A percentile compares a stretch with the other conserved stretches of the same genome.
These are phyloP conservation scores for Drosophila burlai DNA, from an alignment of 1,140 invertebrate genomes.

Conservation along the genomic window DNA sequence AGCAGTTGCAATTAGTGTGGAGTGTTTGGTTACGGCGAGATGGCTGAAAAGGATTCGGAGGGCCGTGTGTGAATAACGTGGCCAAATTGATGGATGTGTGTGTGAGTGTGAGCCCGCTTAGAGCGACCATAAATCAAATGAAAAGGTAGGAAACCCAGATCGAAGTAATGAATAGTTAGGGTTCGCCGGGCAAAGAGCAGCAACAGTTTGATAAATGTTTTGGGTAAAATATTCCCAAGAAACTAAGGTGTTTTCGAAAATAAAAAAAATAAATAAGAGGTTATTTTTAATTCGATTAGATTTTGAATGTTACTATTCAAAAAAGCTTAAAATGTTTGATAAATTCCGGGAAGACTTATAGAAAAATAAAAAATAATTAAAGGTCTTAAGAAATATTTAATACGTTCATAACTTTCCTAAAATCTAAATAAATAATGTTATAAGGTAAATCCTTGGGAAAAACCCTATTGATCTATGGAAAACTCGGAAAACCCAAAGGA, in stretches of 20 bases:
- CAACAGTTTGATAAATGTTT: conserved; percentile 36
- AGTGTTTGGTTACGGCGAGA: conserved; percentile 38
- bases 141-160: conserved; percentile 40
- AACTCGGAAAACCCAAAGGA: conserved; percentile 4
- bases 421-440: background rate
- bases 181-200: conserved; percentile 1
- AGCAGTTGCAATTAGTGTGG: conserved; percentile 69
- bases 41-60: conserved; percentile 44
- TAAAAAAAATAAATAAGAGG: background rate
- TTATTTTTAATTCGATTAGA: too few relatives aligned
- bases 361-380: too few relatives aligned
- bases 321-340: too few relatives aligned
- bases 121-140: conserved; percentile 65
- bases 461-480: conserved; percentile 10
- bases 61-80: conserved; percentile 59
- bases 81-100: conserved; percentile 61
- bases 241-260: background rate
- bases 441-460: background rate
- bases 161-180: conserved; percentile 60
- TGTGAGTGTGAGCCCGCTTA: background rate
- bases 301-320: background rate
- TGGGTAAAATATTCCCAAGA: background rate
- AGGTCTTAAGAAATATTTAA: background rate
- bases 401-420: background rate
- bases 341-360: too few relatives aligned